Evolutionary conservation across 1,140 invertebrate genomes (phyloP).

Genomic region (Wasmannia auropunctata): DNA sequence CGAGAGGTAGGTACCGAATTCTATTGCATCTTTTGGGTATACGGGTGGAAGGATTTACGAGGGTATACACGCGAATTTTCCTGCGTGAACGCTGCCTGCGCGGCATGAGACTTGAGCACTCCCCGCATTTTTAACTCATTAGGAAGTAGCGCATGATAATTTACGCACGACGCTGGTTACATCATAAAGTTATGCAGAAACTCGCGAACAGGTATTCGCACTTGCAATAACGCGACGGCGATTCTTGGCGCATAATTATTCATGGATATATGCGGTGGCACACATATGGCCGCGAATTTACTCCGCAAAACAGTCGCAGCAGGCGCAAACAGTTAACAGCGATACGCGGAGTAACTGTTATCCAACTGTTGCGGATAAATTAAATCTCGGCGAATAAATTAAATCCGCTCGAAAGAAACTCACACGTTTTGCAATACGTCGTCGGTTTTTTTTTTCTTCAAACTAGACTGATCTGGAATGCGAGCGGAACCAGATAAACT

Average conservation of each 20-base stretch:
- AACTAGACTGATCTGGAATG: neutral
- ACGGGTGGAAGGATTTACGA: neutral
- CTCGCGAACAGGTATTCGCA: constrained; percentile 31
- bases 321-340: neutral
- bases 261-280: constrained; percentile 20
- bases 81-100: constrained; percentile 17
- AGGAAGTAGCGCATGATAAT: constrained; percentile 50
- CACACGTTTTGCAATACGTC: neutral
- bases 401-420: neutral
- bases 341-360: constrained; percentile 7
- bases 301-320: constrained; percentile 8
- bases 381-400: neutral
- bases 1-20: constrained; percentile 49
- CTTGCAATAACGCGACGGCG: constrained; percentile 28
- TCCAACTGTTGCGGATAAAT: constrained; percentile 14
- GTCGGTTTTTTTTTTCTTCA: no score
- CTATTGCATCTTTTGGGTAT: constrained; percentile 23
- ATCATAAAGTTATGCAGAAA: constrained; percentile 31
- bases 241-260: constrained; percentile 48
- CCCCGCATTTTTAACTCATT: constrained; percentile 42
- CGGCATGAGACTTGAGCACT: constrained; percentile 23
- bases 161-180: constrained; percentile 38
- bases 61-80: neutral
- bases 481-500: neutral
- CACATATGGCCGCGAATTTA: constrained; percentile 31